phyloP scores from a whole-genome alignment of 1,140 invertebrate species.

The Lucilia sericata region DNA sequence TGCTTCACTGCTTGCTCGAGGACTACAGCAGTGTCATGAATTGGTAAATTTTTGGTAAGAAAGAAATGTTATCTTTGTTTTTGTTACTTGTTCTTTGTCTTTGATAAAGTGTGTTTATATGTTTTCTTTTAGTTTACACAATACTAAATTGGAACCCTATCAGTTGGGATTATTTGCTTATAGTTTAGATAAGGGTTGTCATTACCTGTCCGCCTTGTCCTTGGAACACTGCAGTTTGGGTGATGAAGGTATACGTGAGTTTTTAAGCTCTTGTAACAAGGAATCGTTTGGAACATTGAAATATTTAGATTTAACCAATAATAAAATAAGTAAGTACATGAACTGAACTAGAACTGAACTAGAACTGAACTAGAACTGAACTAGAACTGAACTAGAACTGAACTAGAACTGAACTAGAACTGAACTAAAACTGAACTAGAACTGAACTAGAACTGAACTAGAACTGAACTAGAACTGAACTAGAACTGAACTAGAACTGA shows the following conservation, averaged over 20 bases:
- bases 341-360: no score
- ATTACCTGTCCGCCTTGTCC: slow-evolving; percentile 58
- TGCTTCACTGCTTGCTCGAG: slow-evolving; percentile 56
- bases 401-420: no score
- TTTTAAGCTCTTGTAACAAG: slow-evolving; percentile 59
- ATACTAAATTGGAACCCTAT: slow-evolving; percentile 61
- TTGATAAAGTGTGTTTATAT: background rate
- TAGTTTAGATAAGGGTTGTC: slow-evolving; percentile 63
- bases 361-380: no score
- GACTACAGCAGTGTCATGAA: slow-evolving; percentile 62
- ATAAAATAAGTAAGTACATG: slow-evolving; percentile 61
- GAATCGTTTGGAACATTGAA: slow-evolving; percentile 62
- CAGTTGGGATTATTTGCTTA: slow-evolving; percentile 61
- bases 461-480: no score
- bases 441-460: no score
- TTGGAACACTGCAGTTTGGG: slow-evolving; percentile 63
- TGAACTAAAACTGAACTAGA: no score
- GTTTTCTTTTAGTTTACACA: slow-evolving; percentile 57
- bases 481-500: no score
- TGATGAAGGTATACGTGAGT: slow-evolving; percentile 63
- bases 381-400: no score
- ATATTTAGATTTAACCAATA: slow-evolving; percentile 64
- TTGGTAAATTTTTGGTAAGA: slow-evolving; percentile 60
- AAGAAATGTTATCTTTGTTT: slow-evolving; percentile 1
- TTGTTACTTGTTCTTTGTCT: background rate